Percentiles rank a stretch among this genome's conserved stretches.
These are phyloP conservation scores for Chlorodrepanis virens DNA, from an alignment of 2,113 vertebrate species.

Conservation along the genomic window DNA sequence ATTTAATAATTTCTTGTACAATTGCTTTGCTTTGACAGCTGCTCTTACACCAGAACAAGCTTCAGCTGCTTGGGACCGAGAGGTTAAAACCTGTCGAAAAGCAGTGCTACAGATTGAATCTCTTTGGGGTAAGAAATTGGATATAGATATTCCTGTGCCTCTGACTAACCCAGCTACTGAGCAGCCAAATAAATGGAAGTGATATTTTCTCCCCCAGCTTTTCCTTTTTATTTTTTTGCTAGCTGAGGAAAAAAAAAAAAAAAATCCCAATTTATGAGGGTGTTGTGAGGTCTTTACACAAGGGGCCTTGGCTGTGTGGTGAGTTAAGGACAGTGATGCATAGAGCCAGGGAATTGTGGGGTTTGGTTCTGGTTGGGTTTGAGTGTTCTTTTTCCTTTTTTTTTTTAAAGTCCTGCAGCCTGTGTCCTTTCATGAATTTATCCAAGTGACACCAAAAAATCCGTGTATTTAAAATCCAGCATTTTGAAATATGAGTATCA, in stretches of 20 bases:
- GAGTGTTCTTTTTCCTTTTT: too few relatives aligned
- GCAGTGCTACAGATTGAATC: neutral
- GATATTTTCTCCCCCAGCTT: neutral
- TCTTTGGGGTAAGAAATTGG: neutral
- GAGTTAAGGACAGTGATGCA: neutral
- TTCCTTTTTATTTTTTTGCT: accelerated
- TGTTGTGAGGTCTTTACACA: neutral
- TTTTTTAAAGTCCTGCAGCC: neutral
- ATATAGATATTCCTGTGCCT: neutral
- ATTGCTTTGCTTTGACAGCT: neutral
- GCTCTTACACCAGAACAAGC: neutral
- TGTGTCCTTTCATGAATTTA: neutral
- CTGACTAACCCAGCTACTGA: neutral
- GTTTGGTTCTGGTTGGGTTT: neutral
- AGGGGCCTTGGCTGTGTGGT: neutral
- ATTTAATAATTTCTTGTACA: neutral
- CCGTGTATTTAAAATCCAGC: neutral
- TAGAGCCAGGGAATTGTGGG: neutral
- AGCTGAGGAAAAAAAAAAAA: neutral
- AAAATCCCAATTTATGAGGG: neutral
- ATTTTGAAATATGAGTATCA: neutral
- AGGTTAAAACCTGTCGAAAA: neutral
- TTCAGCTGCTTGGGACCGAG: neutral
- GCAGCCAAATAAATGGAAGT: neutral
- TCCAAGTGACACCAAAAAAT: neutral